Evolutionary conservation across 2,113 vertebrate species (phyloP), one percentile per base, ranked within the genome.

Genomic region (Todiramphus saurophagus): DNA sequence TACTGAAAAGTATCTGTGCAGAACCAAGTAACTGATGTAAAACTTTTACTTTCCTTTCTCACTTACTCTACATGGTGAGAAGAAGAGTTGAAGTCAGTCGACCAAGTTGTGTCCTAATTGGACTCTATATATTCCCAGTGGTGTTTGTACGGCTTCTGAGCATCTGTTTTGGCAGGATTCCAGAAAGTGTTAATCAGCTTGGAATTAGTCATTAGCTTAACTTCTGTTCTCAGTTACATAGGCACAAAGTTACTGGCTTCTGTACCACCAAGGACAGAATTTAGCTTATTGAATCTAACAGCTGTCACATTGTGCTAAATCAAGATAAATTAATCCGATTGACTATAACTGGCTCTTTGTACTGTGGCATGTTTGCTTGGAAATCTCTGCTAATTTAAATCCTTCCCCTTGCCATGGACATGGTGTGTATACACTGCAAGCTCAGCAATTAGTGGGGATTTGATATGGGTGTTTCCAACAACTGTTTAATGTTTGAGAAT

Each of bases 291-390:
- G 95, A 91, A 66, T 77, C 73, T 16, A 96, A 53, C 96, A 97
- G 87, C 95, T 97, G 91, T 93, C 91, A 59, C 89, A 69, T 81
- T 89, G 79, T 97, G 92, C 82, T 88, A 75, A 88, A 94, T 91
- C 94, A 90, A 81, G 93, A 96, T 78, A 93, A 93, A 96, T 94
- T 87, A 94, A 95, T 93, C 90, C 4, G 17, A 87, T 91, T 94
- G 93, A 94, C 80, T 94, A 2, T 72, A 79, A 90, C 86, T 88
- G 82, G 84, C 81, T 92, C 74, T 96, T 95, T 93, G 90, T 93
- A 63, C 83, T 89, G 66, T 79, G 58, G 56, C 44, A 33, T 77
- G 80, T 95, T 94, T 95, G 79, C 87, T 92, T 94, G 92, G 56
- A 92, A 95, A 89, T 79, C 48, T 79, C 69, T 50, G 48, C 77